These are phyloP conservation scores for Diuraphis noxia DNA, from an alignment of 1,140 invertebrate genomes.

Conservation along the genomic window DNA sequence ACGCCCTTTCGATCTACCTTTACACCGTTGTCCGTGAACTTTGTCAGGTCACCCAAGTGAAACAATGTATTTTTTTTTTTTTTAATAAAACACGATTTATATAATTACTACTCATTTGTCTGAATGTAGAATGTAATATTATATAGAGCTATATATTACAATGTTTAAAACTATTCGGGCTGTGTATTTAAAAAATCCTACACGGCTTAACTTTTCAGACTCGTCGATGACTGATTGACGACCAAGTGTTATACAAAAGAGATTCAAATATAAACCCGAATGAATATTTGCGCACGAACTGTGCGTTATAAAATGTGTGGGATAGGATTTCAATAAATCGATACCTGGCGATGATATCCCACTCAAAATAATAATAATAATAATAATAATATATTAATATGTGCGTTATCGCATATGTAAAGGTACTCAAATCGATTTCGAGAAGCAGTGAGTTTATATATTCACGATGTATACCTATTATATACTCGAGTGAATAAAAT, in stretches of 20 bases:
- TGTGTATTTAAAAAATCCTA: background rate
- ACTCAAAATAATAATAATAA: background rate
- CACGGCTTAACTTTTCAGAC: background rate
- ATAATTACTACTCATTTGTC: background rate
- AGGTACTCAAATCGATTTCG: background rate
- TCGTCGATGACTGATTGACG: background rate
- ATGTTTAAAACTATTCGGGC: background rate
- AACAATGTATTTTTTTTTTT: background rate
- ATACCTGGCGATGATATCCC: background rate
- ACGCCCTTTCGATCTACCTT: slow-evolving; percentile 6
- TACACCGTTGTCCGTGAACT: slow-evolving; percentile 7
- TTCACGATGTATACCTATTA: background rate
- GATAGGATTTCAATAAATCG: slow-evolving; percentile 37
- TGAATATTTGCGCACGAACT: background rate
- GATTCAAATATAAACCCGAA: background rate
- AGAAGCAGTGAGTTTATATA: background rate
- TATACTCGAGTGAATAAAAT: background rate
- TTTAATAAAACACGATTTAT: background rate
- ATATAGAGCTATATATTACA: background rate
- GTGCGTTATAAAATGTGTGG: background rate
- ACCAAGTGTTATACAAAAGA: background rate
- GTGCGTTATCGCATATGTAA: background rate
- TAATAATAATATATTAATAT: background rate
- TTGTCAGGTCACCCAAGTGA: background rate
- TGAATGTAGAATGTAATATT: background rate